Evolutionary conservation across 2,888 invertebrate genomes (phyloP).

Genomic region (Anaspis maculata): DNA sequence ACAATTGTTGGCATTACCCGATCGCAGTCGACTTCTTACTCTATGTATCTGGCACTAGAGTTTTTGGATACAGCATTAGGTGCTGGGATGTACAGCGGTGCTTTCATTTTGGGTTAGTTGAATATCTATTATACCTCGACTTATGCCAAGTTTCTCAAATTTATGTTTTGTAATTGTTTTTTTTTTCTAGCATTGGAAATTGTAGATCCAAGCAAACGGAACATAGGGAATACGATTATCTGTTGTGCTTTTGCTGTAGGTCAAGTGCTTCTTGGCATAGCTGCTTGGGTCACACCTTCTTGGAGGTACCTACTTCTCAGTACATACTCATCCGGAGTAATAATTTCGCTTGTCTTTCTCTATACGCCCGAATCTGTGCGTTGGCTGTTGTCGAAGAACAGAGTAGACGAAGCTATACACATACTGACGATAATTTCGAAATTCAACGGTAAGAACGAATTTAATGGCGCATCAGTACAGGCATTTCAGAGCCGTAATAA

Average conservation of each 20-base stretch:
- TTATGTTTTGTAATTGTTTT: slow-evolving; percentile 19
- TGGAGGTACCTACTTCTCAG: slow-evolving; percentile 56
- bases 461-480: too few relatives aligned
- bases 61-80: slow-evolving; percentile 59
- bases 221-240: slow-evolving; percentile 58
- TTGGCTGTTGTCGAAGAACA: slow-evolving; percentile 60
- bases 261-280: slow-evolving; percentile 52
- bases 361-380: slow-evolving; percentile 61
- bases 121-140: slow-evolving; percentile 6
- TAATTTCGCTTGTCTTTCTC: slow-evolving; percentile 58
- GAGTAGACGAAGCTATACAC: slow-evolving; percentile 46
- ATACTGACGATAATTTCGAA: slow-evolving; percentile 54
- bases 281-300: slow-evolving; percentile 54
- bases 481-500: slow-evolving; percentile 3
- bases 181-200: slow-evolving; percentile 56
- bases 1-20: slow-evolving; percentile 57
- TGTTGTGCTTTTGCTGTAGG: slow-evolving; percentile 62
- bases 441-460: slow-evolving; percentile 49
- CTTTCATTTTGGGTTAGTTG: slow-evolving; percentile 57
- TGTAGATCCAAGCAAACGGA: slow-evolving; percentile 60
- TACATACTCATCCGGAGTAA: slow-evolving; percentile 58
- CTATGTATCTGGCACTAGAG: slow-evolving; percentile 58
- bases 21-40: slow-evolving; percentile 59
- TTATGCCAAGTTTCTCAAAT: background rate
- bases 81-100: slow-evolving; percentile 60